Base-by-base conservation (phyloP, 2,113 vertebrate species). In the Erpornis zantholeuca region DNA sequence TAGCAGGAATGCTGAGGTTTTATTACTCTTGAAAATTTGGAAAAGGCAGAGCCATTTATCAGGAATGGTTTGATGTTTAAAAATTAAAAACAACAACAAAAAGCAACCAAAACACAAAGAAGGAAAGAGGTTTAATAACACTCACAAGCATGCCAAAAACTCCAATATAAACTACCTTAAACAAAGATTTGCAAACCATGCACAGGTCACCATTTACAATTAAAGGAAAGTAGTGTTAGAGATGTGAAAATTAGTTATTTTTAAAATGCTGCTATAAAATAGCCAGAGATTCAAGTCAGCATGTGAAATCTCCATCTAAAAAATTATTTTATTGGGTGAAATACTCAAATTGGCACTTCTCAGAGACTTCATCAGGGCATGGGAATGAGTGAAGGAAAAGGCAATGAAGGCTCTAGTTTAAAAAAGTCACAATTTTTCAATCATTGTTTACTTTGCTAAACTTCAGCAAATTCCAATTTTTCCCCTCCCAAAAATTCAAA, bases 181-280 rank as follows among this genome's bases (percentile, higher is more conserved):
- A 89, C 53, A 82, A 69, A 79, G 50, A 86, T 52, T 23, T 77
- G 80, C 72, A 83, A 78, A 83, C 59, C 93, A 96, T 95, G 92
- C 88, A 94, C 12, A 68, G 56, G 66, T 80, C 63, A 84, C 21
- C 2, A 70, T 61, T 80, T n/a, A 91, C 36, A 81, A 54, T 24
- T 78, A 77, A 83, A 92, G 60, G 38, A 50, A 91, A 95, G 54
- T 10, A 91, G 70, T 4, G 4, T 57, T 91, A 83, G 5, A 86
- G 18, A 52, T 86, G 28, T 54, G 42, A 94, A 86, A 86, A 77
- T 18, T 36, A 71, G 63, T 79, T 0, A n/a, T 59, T 94, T 87
- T 23, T 3, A 59, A 80, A 88, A 88, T 40, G 29, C 27, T 82
- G 61, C 53, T 61, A 25, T 36, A 35, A 64, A 80, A 76, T 10